phyloP scores from a whole-genome alignment of 2,888 invertebrate species.

The Philereme vetulata region DNA sequence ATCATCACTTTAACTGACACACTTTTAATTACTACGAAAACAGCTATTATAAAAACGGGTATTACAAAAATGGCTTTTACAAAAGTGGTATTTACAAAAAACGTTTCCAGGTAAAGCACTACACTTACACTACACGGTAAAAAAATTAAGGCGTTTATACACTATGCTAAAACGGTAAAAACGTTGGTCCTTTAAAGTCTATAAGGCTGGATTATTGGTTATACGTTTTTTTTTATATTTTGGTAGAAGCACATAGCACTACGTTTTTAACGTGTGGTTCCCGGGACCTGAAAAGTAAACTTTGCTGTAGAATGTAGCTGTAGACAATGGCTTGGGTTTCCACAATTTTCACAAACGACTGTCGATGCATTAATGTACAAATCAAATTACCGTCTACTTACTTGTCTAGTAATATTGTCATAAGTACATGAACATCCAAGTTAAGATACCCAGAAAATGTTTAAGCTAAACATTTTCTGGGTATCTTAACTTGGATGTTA shows the following conservation, averaged over 20 bases:
- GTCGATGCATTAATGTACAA: constrained; percentile 1
- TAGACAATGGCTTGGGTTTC: constrained; percentile 29
- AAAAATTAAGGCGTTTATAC: constrained; percentile 73
- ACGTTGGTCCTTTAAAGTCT: constrained; percentile 78
- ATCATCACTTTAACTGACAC: constrained; percentile 36
- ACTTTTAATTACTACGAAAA: constrained; percentile 10
- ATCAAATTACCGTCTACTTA: background rate
- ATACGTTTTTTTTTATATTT: constrained; percentile 54
- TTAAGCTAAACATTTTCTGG: too few species aligned
- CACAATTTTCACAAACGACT: constrained; percentile 17
- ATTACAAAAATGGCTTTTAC: constrained; percentile 27
- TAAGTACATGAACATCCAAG: too few species aligned
- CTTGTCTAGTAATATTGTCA: background rate
- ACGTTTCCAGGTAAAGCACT: constrained; percentile 37
- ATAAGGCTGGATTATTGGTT: constrained; percentile 72
- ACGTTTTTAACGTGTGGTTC: constrained; percentile 56
- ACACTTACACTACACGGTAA: constrained; percentile 54
- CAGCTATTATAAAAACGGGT: constrained; percentile 22
- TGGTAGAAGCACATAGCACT: constrained; percentile 67
- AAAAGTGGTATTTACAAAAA: constrained; percentile 19
- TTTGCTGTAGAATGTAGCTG: constrained; percentile 26
- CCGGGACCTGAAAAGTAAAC: constrained; percentile 25
- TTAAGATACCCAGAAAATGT: too few species aligned
- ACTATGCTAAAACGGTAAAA: constrained; percentile 67
- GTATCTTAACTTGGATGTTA: too few species aligned